phyloP scores from a whole-genome alignment of 2,888 invertebrate species.

The Synergus laeviventris region DNA sequence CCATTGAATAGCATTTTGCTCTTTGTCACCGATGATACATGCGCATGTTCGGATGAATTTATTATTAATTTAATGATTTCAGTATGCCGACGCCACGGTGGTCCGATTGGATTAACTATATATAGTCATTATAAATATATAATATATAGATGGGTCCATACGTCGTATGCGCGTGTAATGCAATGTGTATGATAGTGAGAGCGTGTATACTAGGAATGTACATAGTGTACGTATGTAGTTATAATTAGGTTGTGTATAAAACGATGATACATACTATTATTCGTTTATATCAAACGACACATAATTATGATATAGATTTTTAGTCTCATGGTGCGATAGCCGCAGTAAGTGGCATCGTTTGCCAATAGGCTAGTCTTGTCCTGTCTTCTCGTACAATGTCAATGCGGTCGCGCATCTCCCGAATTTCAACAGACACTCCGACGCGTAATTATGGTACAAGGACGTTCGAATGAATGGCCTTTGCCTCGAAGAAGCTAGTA shows the following conservation, averaged over 20 bases:
- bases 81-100: conserved; percentile 62
- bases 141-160: conserved; percentile 69
- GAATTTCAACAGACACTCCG: conserved; percentile 49
- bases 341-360: conserved; percentile 67
- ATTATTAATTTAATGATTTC: conserved; percentile 47
- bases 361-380: conserved; percentile 74
- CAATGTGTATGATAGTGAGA: conserved; percentile 69
- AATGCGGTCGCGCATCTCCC: conserved; percentile 59
- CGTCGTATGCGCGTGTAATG: conserved; percentile 68
- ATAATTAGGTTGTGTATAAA: conserved; percentile 75
- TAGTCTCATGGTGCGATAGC: conserved; percentile 74
- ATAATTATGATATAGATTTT: conserved; percentile 75
- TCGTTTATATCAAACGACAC: conserved; percentile 75
- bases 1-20: conserved; percentile 36
- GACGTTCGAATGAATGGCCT: conserved; percentile 69
- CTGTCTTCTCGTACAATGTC: conserved; percentile 66
- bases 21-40: conserved; percentile 47
- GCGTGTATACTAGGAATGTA: conserved; percentile 74
- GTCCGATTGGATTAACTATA: conserved; percentile 70
- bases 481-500: conserved; percentile 37
- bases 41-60: conserved; percentile 33
- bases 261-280: conserved; percentile 75
- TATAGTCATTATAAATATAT: conserved; percentile 70
- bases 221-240: conserved; percentile 74
- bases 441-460: conserved; percentile 66